Percentiles rank a stretch among this genome's conserved stretches.
These are phyloP conservation scores for Xestia xanthographa DNA, from an alignment of 2,888 invertebrate genomes.

Conservation along the genomic window DNA sequence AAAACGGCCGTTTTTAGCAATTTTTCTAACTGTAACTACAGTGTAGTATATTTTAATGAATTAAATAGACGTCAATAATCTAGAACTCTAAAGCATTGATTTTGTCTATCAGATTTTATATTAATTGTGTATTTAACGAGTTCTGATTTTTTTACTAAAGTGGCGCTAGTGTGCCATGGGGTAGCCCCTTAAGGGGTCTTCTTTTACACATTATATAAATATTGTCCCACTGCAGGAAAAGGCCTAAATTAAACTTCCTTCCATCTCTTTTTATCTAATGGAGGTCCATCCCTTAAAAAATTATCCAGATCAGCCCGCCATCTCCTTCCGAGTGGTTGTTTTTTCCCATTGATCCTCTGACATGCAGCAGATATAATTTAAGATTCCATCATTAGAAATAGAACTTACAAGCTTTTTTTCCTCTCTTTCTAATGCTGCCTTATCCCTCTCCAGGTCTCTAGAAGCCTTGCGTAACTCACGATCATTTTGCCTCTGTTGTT, in stretches of 20 bases:
- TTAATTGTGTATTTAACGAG: too few relatives aligned
- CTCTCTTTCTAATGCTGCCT: conserved; percentile 95
- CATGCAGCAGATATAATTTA: neutral
- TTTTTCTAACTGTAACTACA: too few relatives aligned
- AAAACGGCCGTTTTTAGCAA: too few relatives aligned
- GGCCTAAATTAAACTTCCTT: neutral
- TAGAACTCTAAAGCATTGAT: too few relatives aligned
- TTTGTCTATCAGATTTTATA: too few relatives aligned
- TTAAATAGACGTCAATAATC: too few relatives aligned
- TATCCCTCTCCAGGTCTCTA: conserved; percentile 96
- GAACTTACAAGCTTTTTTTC: conserved; percentile 95
- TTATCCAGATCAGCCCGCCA: neutral
- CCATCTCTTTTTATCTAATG: neutral
- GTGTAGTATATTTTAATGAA: too few relatives aligned
- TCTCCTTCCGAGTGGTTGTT: neutral
- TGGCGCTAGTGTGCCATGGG: too few relatives aligned
- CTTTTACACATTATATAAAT: too few relatives aligned
- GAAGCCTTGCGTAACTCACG: conserved; percentile 94
- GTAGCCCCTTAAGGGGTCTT: too few relatives aligned
- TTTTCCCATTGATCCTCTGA: neutral
- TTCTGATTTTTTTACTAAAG: too few relatives aligned
- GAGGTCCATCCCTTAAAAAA: neutral
- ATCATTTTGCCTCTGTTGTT: conserved; percentile 96
- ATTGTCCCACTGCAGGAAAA: neutral
- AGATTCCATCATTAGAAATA: neutral